Conservation (phyloP, 2,888 invertebrate species). For the Drosophila falleni region DNA sequence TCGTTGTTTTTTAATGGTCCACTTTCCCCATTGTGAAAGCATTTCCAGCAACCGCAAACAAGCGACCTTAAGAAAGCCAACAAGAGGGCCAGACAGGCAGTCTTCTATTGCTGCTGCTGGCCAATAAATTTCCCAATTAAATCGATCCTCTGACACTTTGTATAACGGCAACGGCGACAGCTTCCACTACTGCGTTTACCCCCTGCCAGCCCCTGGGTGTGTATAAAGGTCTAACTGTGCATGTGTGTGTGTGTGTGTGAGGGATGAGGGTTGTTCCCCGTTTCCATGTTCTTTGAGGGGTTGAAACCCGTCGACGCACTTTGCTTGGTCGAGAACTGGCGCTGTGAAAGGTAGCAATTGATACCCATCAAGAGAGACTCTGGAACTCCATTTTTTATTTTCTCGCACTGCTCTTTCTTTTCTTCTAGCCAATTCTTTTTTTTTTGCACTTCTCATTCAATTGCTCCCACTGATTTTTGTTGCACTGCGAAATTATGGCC, state of each 20-base stretch:
- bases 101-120: slow-evolving; percentile 57
- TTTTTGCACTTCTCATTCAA: slow-evolving; percentile 69
- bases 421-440: slow-evolving; percentile 20
- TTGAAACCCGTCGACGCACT: slow-evolving; percentile 69
- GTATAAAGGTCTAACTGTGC: slow-evolving; percentile 19
- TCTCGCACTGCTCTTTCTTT: slow-evolving; percentile 46
- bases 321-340: slow-evolving; percentile 72
- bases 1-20: slow-evolving; percentile 42
- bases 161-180: slow-evolving; percentile 33
- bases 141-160: slow-evolving; percentile 83
- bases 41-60: slow-evolving; percentile 77
- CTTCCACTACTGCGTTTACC: slow-evolving; percentile 64
- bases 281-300: slow-evolving; percentile 54
- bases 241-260: slow-evolving; percentile 28
- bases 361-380: slow-evolving; percentile 24
- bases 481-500: slow-evolving; percentile 71
- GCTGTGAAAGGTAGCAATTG: slow-evolving; percentile 76
- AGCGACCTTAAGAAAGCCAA: slow-evolving; percentile 68
- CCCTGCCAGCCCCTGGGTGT: slow-evolving; percentile 56
- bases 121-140: slow-evolving; percentile 84
- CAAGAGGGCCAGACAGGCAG: slow-evolving; percentile 73
- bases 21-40: slow-evolving; percentile 55
- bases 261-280: slow-evolving; percentile 75
- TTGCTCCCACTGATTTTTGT: slow-evolving; percentile 50
- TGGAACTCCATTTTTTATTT: slow-evolving; percentile 74